Base-by-base conservation (phyloP, 2,888 invertebrate genomes). In the Dione vanillae region DNA sequence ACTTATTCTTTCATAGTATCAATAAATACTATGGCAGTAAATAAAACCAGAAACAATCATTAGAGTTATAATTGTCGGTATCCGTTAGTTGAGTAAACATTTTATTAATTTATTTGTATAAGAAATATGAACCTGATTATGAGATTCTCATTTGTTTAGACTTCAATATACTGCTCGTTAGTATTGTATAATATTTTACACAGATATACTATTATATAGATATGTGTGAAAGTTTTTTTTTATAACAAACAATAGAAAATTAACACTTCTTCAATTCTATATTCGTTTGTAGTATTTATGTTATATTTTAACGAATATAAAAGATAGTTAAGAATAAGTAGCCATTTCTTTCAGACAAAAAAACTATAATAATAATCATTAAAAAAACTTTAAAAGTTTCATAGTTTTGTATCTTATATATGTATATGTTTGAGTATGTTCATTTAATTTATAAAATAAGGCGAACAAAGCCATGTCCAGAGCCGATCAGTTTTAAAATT, bases 91-190 rank as follows among this genome's bases (percentile, higher is more conserved):
- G 66, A 47, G 37, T 64, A 69, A 56, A 67, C 16, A 49, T 54
- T 74, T 67, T 69, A 68, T 69, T 71, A 51, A 27, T 52, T 37
- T 66, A 62, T 71, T 71, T 67, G 69, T 65, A 43, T 51, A 65
- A 68, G 66, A 65, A 70, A 66, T 70, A 74, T 68, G 74, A 67
- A 58, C 43, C 66, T 66, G 65, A 74, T 70, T 72, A 74, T 64
- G 72, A 70, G 16, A 70, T 54, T 41, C 65, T 66, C 67, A 66
- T 70, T 70, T 72, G 69, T 75, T 72, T 66, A 41, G 66, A 58
- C 67, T 52, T 70, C 62, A 35, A 68, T 71, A 66, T 68, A 69
- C 69, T 67, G 47, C 65, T 71, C 69, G 73, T 73, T 70, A 35
- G 20, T 52, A 35, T 37, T 54, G 54, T 37, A 37, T 54, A 54